Percentiles rank a stretch among this genome's conserved stretches.
Evolutionary conservation across 2,888 invertebrate species (phyloP).

Genomic region (Busseola fusca): DNA sequence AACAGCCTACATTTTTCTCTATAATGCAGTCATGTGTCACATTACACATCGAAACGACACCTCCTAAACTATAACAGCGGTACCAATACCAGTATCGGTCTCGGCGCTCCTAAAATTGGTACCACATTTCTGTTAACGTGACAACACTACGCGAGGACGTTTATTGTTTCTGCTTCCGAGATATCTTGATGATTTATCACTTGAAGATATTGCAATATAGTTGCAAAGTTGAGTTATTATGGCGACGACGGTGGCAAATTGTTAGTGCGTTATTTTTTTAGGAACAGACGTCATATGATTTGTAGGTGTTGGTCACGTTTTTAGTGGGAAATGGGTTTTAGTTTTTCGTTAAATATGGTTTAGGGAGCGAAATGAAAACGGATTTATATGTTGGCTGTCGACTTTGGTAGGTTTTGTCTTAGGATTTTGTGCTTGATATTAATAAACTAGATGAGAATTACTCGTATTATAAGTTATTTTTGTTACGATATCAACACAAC

Average conservation of each 20-base stretch:
- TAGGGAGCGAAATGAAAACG: slow-evolving; percentile 4
- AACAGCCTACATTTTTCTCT: neutral
- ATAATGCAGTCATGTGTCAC: neutral
- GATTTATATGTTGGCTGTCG: slow-evolving; percentile 12
- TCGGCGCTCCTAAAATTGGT: slow-evolving; percentile 27
- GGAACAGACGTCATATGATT: slow-evolving; percentile 20
- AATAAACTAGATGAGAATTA: neutral
- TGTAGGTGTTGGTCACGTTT: slow-evolving; percentile 13
- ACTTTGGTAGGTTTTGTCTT: slow-evolving; percentile 14
- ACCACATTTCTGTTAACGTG: slow-evolving; percentile 40
- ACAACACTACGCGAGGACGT: slow-evolving; percentile 45
- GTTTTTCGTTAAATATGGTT: slow-evolving; percentile 23
- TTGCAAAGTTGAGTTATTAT: slow-evolving; percentile 69
- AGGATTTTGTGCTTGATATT: slow-evolving; percentile 7
- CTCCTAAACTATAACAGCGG: neutral
- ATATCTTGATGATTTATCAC: slow-evolving; percentile 68
- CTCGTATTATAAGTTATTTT: neutral
- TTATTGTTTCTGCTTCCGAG: slow-evolving; percentile 67
- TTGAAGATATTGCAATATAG: slow-evolving; percentile 69
- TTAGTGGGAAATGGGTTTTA: slow-evolving; percentile 18
- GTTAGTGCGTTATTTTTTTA: slow-evolving; percentile 47
- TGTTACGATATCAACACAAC: neutral
- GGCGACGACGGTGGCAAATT: slow-evolving; percentile 62
- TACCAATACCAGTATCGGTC: slow-evolving; percentile 16
- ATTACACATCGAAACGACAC: slow-evolving; percentile 1